A percentile compares a stretch with the other conserved stretches of the same genome.
These are phyloP conservation scores for Mesorhabditis sp. DNA, from an alignment of 2,888 invertebrate species.

Conservation along the genomic window DNA sequence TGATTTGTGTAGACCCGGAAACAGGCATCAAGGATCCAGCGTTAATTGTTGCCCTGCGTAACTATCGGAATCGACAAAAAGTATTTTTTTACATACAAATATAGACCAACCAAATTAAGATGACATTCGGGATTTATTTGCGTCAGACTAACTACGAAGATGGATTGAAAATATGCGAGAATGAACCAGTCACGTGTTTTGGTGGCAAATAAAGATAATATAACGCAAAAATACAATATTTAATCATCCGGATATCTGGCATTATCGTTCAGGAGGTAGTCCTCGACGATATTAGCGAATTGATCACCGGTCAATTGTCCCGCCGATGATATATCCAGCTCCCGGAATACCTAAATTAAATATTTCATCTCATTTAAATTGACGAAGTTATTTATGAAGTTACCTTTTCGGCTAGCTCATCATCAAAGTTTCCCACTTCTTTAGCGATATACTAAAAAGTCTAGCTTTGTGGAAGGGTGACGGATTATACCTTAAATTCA, in stretches of 20 bases:
- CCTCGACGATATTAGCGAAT: slow-evolving; percentile 55
- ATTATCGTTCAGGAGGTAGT: slow-evolving; percentile 41
- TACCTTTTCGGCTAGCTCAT: slow-evolving; percentile 52
- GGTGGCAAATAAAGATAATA: not conserved
- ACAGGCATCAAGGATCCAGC: slow-evolving; percentile 69
- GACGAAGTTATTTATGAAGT: not conserved
- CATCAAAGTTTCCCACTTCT: slow-evolving; percentile 55
- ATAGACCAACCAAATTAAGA: slow-evolving; percentile 22
- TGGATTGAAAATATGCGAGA: not conserved
- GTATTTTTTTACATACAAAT: slow-evolving; percentile 14
- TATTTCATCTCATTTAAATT: not conserved
- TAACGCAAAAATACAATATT: not conserved
- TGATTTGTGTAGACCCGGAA: slow-evolving; percentile 87
- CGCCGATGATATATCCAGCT: slow-evolving; percentile 55
- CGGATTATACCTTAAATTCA: slow-evolving; percentile 50
- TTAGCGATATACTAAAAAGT: slow-evolving; percentile 52
- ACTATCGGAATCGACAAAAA: slow-evolving; percentile 40
- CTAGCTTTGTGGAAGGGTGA: not conserved
- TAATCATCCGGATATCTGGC: not conserved
- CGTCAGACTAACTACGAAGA: slow-evolving; percentile 14
- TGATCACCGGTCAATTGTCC: slow-evolving; percentile 57
- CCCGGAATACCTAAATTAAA: slow-evolving; percentile 42
- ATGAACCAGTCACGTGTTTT: not conserved
- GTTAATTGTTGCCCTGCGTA: slow-evolving; percentile 55
- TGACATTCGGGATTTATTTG: slow-evolving; percentile 51